A percentile compares a stretch with the other conserved stretches of the same genome.
Evolutionary conservation across 2,797 vertebrate species (phyloP).

Genomic region (Clarias pachynema): DNA sequence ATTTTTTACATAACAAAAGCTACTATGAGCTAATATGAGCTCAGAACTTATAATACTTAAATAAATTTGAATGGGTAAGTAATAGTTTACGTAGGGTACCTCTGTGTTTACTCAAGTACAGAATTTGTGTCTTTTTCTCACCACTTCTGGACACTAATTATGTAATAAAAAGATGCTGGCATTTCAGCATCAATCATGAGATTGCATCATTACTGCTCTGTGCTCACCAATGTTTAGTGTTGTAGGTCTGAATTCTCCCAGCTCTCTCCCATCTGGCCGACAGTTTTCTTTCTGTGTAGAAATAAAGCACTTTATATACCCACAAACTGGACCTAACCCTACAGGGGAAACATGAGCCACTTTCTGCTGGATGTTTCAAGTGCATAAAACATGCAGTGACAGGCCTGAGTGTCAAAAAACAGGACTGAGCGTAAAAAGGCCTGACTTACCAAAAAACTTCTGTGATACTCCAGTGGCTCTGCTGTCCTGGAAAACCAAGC

Average conservation of each 20-base stretch:
- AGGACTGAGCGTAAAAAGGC: too few relatives aligned
- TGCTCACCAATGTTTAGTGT: conserved; percentile 90
- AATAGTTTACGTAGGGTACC: too few relatives aligned
- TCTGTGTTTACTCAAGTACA: too few relatives aligned
- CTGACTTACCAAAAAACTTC: conserved; percentile 91
- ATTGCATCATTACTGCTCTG: conserved; percentile 27
- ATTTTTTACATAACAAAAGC: too few relatives aligned
- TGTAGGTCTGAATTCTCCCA: conserved; percentile 91
- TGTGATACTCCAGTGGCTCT: conserved; percentile 93
- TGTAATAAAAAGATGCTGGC: neutral
- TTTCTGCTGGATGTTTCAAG: neutral
- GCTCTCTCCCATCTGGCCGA: conserved; percentile 90
- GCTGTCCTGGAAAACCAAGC: conserved; percentile 78
- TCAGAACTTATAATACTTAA: neutral
- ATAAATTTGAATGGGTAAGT: neutral
- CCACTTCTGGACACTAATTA: neutral
- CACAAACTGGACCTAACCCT: neutral
- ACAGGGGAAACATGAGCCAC: neutral
- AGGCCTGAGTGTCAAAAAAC: too few relatives aligned
- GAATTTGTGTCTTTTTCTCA: too few relatives aligned
- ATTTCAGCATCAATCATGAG: neutral
- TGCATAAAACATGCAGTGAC: neutral
- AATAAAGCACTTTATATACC: neutral
- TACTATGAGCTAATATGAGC: too few relatives aligned
- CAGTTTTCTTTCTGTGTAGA: conserved; percentile 90